phyloP scores from a whole-genome alignment of 2,113 vertebrate species.

The Neotragus moschatus region DNA sequence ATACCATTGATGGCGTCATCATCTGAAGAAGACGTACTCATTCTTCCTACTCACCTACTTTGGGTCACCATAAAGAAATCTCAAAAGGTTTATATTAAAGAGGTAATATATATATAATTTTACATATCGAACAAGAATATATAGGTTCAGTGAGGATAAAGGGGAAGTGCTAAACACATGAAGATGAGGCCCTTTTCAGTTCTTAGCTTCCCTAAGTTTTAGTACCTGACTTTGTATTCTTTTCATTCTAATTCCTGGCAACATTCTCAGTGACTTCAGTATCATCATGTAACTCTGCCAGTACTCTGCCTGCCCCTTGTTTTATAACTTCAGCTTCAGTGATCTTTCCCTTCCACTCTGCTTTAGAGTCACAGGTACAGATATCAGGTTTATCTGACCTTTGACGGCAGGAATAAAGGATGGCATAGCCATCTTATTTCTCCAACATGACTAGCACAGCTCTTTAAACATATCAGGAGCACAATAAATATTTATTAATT shows the following conservation, averaged over 20 bases:
- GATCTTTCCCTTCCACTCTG: background rate
- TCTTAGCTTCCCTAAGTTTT: background rate
- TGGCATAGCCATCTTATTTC: background rate
- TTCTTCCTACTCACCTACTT: background rate
- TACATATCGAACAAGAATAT: background rate
- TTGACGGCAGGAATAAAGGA: background rate
- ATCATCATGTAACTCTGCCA: background rate
- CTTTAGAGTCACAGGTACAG: background rate
- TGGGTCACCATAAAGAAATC: background rate
- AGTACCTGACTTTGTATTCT: background rate
- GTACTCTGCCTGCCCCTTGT: background rate
- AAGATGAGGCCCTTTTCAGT: background rate
- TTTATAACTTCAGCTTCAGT: background rate
- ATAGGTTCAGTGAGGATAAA: background rate
- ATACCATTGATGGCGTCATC: background rate
- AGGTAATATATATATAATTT: background rate
- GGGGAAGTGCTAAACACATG: background rate
- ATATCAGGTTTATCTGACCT: background rate
- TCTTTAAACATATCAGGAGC: background rate
- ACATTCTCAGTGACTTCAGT: background rate
- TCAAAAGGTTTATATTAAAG: background rate
- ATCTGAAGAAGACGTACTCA: background rate
- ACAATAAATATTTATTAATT: constrained; percentile 2
- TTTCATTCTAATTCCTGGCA: background rate
- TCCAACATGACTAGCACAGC: background rate